These are phyloP conservation scores for Druon quercuslanigerum DNA, from an alignment of 1,140 invertebrate species.

Conservation along the genomic window DNA sequence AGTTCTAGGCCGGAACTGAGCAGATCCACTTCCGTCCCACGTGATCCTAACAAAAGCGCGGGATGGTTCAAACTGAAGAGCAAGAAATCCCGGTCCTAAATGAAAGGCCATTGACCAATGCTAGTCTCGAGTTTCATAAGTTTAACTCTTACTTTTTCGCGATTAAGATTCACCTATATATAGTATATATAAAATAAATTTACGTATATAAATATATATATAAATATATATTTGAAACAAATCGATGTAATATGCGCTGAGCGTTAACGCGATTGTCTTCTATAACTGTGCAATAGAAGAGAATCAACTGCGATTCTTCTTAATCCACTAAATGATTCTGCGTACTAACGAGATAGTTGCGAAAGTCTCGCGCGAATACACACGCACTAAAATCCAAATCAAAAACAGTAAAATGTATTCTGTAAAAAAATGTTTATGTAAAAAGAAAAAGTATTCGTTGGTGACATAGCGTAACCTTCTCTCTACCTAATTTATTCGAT, in stretches of 20 bases:
- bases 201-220: conserved; percentile 29
- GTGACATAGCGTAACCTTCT: conserved; percentile 59
- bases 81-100: conserved; percentile 77
- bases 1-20: conserved; percentile 70
- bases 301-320: conserved; percentile 36
- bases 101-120: conserved; percentile 73
- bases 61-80: conserved; percentile 84
- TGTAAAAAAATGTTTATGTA: not conserved
- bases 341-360: conserved; percentile 17
- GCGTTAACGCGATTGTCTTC: conserved; percentile 34
- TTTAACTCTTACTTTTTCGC: conserved; percentile 51
- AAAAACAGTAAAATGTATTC: not conserved
- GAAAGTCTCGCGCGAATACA: conserved; percentile 2
- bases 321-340: conserved; percentile 53
- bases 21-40: conserved; percentile 82
- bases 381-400: conserved; percentile 4
- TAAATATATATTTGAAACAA: conserved; percentile 9
- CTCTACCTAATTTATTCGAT: conserved; percentile 69
- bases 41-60: conserved; percentile 81
- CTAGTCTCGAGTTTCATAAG: conserved; percentile 74
- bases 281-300: conserved; percentile 30
- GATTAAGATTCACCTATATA: conserved; percentile 16
- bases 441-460: conserved; percentile 46
- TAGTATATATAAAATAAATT: conserved; percentile 8
- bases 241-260: conserved; percentile 47